Percentiles rank a stretch among this genome's conserved stretches.
These are phyloP conservation scores for Agrochola lota DNA, from an alignment of 2,888 invertebrate genomes.

Conservation along the genomic window DNA sequence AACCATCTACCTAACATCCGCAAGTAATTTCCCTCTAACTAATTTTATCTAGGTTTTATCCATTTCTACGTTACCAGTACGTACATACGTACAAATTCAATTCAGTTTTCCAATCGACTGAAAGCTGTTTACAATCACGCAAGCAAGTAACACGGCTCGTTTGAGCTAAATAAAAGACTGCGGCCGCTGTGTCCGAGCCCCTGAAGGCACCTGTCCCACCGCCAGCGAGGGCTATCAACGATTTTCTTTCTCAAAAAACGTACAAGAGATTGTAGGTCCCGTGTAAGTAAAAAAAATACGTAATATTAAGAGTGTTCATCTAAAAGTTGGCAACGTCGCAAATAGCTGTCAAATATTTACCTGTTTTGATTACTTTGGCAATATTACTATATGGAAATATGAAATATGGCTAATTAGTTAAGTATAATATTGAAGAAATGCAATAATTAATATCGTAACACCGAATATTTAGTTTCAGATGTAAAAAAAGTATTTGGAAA, in stretches of 20 bases:
- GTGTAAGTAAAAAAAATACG: not conserved
- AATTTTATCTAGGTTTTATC: conserved; percentile 33
- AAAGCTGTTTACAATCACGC: conserved; percentile 70
- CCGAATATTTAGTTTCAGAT: too few relatives aligned
- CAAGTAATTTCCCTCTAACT: conserved; percentile 25
- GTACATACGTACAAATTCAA: conserved; percentile 63
- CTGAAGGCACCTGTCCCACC: not conserved
- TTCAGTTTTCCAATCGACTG: conserved; percentile 73
- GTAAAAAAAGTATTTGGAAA: too few relatives aligned
- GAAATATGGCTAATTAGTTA: too few relatives aligned
- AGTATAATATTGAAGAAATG: too few relatives aligned
- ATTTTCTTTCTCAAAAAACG: not conserved
- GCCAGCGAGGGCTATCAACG: not conserved
- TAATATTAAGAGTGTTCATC: not conserved
- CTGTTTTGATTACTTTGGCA: too few relatives aligned
- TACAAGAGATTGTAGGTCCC: not conserved
- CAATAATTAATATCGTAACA: too few relatives aligned
- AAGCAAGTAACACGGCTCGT: conserved; percentile 65
- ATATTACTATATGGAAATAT: too few relatives aligned
- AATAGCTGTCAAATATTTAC: too few relatives aligned
- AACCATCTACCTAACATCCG: not conserved
- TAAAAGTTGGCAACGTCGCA: too few relatives aligned
- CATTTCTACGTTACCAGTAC: conserved; percentile 36
- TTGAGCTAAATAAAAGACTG: conserved; percentile 66
- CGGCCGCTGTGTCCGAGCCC: conserved; percentile 50